phyloP scores from a whole-genome alignment of 2,113 vertebrate species.

The Chionodraco myersi region DNA sequence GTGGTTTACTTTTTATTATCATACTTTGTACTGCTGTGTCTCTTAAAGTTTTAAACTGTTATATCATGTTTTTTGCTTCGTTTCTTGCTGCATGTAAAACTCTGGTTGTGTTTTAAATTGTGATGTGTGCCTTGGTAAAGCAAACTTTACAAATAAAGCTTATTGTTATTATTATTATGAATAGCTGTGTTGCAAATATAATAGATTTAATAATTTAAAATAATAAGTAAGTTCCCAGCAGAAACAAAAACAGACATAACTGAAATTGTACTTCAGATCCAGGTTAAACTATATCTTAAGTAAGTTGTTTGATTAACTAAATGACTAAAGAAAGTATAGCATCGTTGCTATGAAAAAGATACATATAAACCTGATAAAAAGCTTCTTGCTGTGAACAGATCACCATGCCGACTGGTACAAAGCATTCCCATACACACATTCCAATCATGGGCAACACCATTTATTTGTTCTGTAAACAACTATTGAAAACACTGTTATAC shows the following conservation, averaged over 20 bases:
- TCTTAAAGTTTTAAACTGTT: too few relatives aligned
- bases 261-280: too few relatives aligned
- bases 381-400: not conserved
- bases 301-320: too few relatives aligned
- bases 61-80: too few relatives aligned
- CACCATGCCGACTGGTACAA: not conserved
- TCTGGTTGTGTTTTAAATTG: too few relatives aligned
- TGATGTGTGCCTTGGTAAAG: too few relatives aligned
- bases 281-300: not conserved
- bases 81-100: too few relatives aligned
- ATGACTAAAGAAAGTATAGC: too few relatives aligned
- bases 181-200: not conserved
- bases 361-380: not conserved
- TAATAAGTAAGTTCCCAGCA: not conserved
- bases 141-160: too few relatives aligned
- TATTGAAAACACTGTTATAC: not conserved
- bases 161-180: too few relatives aligned
- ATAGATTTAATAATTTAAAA: not conserved
- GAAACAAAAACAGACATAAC: not conserved
- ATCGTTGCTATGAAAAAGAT: not conserved
- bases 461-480: constrained; percentile 28
- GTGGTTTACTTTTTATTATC: too few relatives aligned
- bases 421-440: constrained; percentile 20
- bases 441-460: not conserved
- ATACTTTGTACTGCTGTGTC: too few relatives aligned